A percentile compares a stretch with the other conserved stretches of the same genome.
These are phyloP conservation scores for Druon quercuslanigerum DNA, from an alignment of 1,140 invertebrate species.

Conservation along the genomic window DNA sequence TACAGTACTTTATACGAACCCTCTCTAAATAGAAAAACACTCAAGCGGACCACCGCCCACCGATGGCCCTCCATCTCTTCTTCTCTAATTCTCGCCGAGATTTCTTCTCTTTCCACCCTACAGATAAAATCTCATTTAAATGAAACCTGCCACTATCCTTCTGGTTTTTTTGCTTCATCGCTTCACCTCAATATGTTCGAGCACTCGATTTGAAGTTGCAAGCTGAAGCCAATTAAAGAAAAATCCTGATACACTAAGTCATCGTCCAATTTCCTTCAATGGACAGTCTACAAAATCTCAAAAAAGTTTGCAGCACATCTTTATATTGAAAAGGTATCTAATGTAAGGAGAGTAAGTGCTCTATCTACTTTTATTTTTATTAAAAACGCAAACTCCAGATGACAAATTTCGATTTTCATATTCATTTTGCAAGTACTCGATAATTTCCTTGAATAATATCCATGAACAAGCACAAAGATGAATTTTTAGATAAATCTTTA, in stretches of 20 bases:
- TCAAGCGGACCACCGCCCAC: conserved; percentile 56
- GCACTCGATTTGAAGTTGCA: conserved; percentile 35
- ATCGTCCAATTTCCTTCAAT: neutral
- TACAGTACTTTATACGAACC: conserved; percentile 63
- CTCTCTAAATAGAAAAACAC: conserved; percentile 70
- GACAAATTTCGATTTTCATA: too few species aligned
- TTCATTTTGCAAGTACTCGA: too few species aligned
- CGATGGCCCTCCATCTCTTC: conserved; percentile 19
- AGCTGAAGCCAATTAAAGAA: neutral
- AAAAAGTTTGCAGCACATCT: too few species aligned
- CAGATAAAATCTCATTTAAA: conserved; percentile 66
- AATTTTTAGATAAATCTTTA: too few species aligned
- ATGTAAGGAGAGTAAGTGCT: too few species aligned
- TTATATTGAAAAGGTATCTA: too few species aligned
- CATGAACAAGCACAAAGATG: too few species aligned
- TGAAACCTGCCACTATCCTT: conserved; percentile 52
- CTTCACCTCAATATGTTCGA: conserved; percentile 38
- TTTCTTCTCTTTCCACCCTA: conserved; percentile 43
- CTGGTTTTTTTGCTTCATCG: conserved; percentile 30
- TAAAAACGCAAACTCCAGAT: too few species aligned
- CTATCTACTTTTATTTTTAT: too few species aligned
- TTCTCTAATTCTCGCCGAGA: conserved; percentile 35
- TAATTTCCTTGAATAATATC: too few species aligned
- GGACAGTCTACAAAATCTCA: neutral
- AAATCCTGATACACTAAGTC: neutral